A percentile compares a stretch with the other conserved stretches of the same genome.
phyloP scores from a whole-genome alignment of 2,888 invertebrate genomes.

The Caenorhabditis auriculariae region DNA sequence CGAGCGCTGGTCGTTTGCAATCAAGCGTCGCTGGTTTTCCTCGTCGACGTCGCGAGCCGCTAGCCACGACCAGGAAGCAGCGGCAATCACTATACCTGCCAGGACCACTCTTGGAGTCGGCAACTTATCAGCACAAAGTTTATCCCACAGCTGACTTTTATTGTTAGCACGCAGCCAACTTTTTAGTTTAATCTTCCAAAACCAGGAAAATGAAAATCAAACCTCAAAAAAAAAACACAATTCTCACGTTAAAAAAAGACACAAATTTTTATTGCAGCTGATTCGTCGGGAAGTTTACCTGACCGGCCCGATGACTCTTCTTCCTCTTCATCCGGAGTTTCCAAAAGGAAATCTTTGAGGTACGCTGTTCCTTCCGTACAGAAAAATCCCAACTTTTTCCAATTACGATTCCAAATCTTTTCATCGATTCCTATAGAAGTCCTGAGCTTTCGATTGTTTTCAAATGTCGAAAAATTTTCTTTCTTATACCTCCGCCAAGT shows the following conservation, averaged over 20 bases:
- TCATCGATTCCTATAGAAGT: no score
- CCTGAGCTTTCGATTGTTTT: no score
- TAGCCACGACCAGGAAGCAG: conserved; percentile 22
- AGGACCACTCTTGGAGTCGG: conserved; percentile 28
- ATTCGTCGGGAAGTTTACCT: conserved; percentile 25
- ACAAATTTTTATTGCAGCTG: conserved; percentile 16
- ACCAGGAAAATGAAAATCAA: background rate
- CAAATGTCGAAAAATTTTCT: no score
- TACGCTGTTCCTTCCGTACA: no score
- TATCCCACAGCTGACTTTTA: no score
- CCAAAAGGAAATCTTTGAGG: conserved; percentile 44
- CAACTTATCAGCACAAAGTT: no score
- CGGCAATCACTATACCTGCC: conserved; percentile 23
- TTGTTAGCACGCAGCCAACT: no score
- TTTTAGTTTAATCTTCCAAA: no score
- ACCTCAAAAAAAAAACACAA: conserved; percentile 1
- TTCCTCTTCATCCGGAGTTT: conserved; percentile 26
- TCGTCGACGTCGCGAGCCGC: conserved; percentile 35
- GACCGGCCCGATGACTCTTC: conserved; percentile 35
- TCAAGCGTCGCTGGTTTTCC: conserved; percentile 52
- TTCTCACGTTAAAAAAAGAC: background rate
- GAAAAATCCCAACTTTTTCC: no score
- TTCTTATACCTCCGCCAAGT: no score
- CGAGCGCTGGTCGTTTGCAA: conserved; percentile 54
- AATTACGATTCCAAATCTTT: no score